These are phyloP conservation scores for Musca domestica DNA, from an alignment of 1,140 invertebrate species.

Conservation along the genomic window DNA sequence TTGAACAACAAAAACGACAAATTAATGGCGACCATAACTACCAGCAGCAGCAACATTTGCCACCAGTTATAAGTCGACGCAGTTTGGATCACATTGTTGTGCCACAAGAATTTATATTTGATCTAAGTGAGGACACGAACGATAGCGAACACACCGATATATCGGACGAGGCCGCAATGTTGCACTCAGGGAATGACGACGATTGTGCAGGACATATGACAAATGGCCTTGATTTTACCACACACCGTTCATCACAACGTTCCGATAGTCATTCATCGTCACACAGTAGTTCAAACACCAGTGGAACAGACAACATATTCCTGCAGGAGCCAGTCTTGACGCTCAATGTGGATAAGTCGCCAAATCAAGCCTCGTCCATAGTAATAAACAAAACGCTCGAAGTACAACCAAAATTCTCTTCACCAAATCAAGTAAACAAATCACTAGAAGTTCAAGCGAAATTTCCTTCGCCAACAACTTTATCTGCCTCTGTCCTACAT, in stretches of 20 bases:
- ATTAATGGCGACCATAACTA: neutral
- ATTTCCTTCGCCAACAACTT: slow-evolving; percentile 46
- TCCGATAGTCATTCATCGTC: slow-evolving; percentile 25
- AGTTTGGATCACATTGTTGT: slow-evolving; percentile 11
- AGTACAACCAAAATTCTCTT: slow-evolving; percentile 45
- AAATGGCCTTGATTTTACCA: slow-evolving; percentile 33
- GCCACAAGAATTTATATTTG: slow-evolving; percentile 16
- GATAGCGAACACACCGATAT: slow-evolving; percentile 19
- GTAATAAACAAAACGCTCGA: slow-evolving; percentile 51
- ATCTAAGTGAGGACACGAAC: slow-evolving; percentile 25
- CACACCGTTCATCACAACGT: slow-evolving; percentile 40
- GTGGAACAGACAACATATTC: slow-evolving; percentile 48
- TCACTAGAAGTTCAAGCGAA: slow-evolving; percentile 43
- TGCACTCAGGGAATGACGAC: neutral
- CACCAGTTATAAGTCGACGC: slow-evolving; percentile 3
- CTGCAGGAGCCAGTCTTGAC: slow-evolving; percentile 50
- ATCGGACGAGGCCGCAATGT: slow-evolving; percentile 7
- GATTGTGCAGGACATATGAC: no score
- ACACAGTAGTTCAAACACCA: slow-evolving; percentile 42
- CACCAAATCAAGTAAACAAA: slow-evolving; percentile 35
- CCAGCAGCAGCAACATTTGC: neutral
- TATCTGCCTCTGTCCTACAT: slow-evolving; percentile 38
- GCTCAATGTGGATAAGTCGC: slow-evolving; percentile 50
- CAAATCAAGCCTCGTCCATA: slow-evolving; percentile 49
- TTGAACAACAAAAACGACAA: neutral